Evolutionary conservation across 2,888 invertebrate species (phyloP).

Genomic region (Megaustenia siamemsis): DNA sequence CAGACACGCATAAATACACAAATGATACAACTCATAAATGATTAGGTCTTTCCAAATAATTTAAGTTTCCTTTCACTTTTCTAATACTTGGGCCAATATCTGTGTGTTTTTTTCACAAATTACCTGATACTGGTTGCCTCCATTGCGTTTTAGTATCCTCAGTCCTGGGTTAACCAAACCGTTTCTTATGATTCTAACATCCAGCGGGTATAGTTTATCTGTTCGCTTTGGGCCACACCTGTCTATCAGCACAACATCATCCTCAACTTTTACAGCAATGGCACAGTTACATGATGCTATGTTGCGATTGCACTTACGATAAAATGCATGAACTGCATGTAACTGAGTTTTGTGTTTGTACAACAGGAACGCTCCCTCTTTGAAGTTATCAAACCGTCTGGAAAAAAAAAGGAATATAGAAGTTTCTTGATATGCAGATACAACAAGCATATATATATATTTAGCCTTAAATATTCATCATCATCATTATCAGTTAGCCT

Average conservation of each 20-base stretch:
- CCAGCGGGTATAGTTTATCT: constrained; percentile 46
- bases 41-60: no score
- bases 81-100: no score
- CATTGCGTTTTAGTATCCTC: constrained; percentile 56
- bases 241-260: constrained; percentile 63
- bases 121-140: constrained; percentile 62
- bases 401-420: background rate
- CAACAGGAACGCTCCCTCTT: constrained; percentile 71
- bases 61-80: no score
- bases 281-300: constrained; percentile 64
- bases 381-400: constrained; percentile 67
- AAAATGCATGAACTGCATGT: constrained; percentile 62
- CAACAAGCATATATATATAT: background rate
- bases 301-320: constrained; percentile 55
- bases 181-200: constrained; percentile 59
- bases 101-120: no score
- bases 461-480: background rate
- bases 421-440: background rate
- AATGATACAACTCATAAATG: no score
- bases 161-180: constrained; percentile 61
- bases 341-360: constrained; percentile 64
- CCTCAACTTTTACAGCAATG: constrained; percentile 59
- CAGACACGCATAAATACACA: no score
- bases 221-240: constrained; percentile 57
- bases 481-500: no score